Conservation (phyloP, 1,140 invertebrate species). For the Wiebesia pumilae region DNA sequence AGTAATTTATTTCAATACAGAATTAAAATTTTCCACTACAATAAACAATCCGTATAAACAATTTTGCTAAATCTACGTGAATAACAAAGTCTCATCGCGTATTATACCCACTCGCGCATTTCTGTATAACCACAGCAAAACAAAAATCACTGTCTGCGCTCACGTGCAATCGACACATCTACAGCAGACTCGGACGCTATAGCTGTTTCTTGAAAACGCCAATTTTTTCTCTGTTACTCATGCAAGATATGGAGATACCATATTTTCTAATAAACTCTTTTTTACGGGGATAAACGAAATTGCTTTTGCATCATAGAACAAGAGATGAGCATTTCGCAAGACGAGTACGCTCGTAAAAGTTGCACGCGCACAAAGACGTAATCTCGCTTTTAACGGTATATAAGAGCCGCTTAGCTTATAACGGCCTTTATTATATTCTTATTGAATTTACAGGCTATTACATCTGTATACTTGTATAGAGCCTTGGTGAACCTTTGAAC, state of each 20-base stretch:
- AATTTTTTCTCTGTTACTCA: background rate
- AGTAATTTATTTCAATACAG: background rate
- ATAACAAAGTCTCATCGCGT: background rate
- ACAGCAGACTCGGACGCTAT: background rate
- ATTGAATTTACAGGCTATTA: slow-evolving; percentile 28
- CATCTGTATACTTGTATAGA: background rate
- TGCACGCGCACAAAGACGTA: slow-evolving; percentile 8
- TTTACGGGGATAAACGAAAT: background rate
- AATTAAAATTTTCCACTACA: background rate
- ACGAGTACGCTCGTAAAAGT: slow-evolving; percentile 20
- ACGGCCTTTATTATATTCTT: slow-evolving; percentile 39
- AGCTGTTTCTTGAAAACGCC: background rate
- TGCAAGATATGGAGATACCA: background rate
- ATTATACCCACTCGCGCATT: background rate
- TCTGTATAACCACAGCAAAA: background rate
- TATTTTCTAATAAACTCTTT: background rate
- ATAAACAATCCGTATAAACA: background rate
- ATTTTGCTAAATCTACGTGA: background rate
- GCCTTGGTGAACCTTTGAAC: background rate
- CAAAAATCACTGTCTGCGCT: background rate
- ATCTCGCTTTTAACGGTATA: slow-evolving; percentile 39
- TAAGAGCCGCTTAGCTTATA: slow-evolving; percentile 2
- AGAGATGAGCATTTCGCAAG: slow-evolving; percentile 16
- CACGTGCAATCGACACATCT: background rate
- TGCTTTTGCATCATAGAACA: slow-evolving; percentile 12